phyloP scores from a whole-genome alignment of 2,113 vertebrate species.

The Nannobrachium achirus region DNA sequence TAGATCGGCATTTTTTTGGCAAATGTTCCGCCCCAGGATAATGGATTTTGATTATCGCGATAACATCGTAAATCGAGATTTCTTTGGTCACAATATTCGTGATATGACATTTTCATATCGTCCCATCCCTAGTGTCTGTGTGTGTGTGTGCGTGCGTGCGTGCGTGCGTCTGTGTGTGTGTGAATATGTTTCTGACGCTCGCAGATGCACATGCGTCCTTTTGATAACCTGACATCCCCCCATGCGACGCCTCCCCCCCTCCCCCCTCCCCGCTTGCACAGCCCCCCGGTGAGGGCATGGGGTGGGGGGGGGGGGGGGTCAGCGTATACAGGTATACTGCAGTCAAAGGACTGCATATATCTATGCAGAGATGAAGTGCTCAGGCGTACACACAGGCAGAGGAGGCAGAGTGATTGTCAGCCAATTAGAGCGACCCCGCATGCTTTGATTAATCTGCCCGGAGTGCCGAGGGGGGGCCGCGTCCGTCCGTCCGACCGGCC shows the following conservation, averaged over 20 bases:
- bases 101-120: too few species aligned
- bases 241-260: background rate
- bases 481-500: background rate
- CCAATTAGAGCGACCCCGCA: constrained; percentile 76
- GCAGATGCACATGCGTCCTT: background rate
- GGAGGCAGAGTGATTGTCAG: constrained; percentile 78
- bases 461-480: constrained; percentile 68
- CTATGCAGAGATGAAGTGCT: constrained; percentile 48
- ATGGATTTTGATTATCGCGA: too few species aligned
- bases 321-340: constrained; percentile 23
- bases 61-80: too few species aligned
- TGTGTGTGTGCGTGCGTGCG: background rate
- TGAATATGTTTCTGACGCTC: background rate
- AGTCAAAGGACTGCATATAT: too few species aligned
- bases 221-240: constrained; percentile 5
- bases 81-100: too few species aligned
- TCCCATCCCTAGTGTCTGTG: too few species aligned
- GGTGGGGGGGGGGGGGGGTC: constrained; percentile 1
- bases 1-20: too few species aligned
- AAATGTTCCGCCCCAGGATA: too few species aligned
- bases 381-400: constrained; percentile 55
- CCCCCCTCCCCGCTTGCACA: too few species aligned
- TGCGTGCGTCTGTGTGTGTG: background rate
- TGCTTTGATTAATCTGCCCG: constrained; percentile 79
- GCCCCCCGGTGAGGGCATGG: too few species aligned